phyloP scores from a whole-genome alignment of 2,797 vertebrate species.

The Tokudaia tokunoshimensis region DNA sequence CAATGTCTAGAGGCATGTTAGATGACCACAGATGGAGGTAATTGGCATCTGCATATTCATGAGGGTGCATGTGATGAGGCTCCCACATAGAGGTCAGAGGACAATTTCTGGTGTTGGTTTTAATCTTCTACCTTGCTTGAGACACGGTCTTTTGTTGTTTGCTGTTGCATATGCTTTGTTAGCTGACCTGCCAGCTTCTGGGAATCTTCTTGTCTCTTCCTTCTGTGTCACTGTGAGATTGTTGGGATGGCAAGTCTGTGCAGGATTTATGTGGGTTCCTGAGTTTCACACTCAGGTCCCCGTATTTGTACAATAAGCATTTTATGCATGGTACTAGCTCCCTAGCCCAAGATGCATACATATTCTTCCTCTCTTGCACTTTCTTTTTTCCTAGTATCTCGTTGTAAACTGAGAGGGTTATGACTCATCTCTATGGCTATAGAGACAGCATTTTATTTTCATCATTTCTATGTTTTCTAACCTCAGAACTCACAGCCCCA shows the following conservation, averaged over 20 bases:
- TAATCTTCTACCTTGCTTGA: background rate
- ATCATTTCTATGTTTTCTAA: slow-evolving; percentile 27
- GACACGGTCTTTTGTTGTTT: background rate
- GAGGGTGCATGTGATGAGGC: background rate
- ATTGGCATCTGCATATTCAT: no score
- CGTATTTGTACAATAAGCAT: background rate
- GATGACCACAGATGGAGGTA: background rate
- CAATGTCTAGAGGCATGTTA: background rate
- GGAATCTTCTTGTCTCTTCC: background rate
- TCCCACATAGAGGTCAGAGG: background rate
- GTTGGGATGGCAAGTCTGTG: background rate
- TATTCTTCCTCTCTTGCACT: background rate
- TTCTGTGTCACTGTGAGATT: background rate
- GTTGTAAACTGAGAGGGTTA: slow-evolving; percentile 42
- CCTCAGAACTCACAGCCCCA: background rate
- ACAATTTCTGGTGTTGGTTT: background rate
- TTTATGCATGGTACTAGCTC: background rate
- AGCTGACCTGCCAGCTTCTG: background rate
- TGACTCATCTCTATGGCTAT: background rate
- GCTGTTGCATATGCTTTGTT: background rate
- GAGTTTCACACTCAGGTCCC: background rate
- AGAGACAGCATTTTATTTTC: slow-evolving; percentile 22
- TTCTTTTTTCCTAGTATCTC: background rate
- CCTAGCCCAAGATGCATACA: background rate
- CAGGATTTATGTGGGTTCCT: background rate